Evolutionary conservation across 1,140 invertebrate genomes (phyloP).

Genomic region (Mylabris phalerata): DNA sequence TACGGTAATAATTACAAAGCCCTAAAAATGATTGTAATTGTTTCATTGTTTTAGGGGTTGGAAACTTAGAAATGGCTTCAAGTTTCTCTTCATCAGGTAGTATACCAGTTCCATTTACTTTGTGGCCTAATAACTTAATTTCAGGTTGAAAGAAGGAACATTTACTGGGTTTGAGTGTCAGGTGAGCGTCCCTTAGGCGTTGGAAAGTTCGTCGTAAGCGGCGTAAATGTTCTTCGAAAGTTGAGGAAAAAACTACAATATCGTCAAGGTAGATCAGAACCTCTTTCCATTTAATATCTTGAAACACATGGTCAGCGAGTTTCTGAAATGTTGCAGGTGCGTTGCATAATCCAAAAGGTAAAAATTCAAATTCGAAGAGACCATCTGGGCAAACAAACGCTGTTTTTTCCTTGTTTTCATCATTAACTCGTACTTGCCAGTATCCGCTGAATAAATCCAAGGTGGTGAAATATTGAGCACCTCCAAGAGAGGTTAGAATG

Average conservation of each 20-base stretch:
- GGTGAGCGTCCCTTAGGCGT: no score
- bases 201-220: background rate
- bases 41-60: background rate
- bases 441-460: constrained; percentile 45
- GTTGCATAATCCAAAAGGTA: constrained; percentile 27
- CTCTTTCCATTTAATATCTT: constrained; percentile 11
- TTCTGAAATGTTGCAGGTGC: constrained; percentile 21
- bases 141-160: background rate
- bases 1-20: constrained; percentile 5
- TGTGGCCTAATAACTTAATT: constrained; percentile 3
- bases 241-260: constrained; percentile 6
- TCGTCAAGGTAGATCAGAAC: constrained; percentile 12
- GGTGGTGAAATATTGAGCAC: constrained; percentile 16
- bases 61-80: constrained; percentile 1
- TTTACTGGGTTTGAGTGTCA: background rate
- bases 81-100: constrained; percentile 1
- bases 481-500: background rate
- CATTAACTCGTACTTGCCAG: constrained; percentile 37
- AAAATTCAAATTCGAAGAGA: background rate
- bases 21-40: constrained; percentile 5
- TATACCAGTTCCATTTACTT: background rate
- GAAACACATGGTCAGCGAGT: constrained; percentile 2
- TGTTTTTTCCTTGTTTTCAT: background rate
- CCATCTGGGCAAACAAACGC: background rate
- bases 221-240: constrained; percentile 7